Evolutionary conservation across 92 coral and sea anemone species (phyloP).

Genomic region (Desmophyllum pertusum): DNA sequence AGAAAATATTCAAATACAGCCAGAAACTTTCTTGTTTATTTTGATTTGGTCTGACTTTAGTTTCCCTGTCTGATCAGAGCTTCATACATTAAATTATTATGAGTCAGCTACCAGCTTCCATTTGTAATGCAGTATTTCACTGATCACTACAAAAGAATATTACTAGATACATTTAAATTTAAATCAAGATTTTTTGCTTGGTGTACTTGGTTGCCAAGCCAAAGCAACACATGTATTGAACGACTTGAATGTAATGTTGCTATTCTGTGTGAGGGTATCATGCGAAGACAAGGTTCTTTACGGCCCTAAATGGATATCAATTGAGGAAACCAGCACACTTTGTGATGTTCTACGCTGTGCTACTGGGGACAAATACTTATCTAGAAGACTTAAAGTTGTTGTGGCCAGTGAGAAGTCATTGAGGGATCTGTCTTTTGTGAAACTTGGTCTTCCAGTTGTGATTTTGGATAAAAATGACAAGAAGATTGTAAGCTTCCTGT

Average conservation of each 20-base stretch:
- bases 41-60: conserved; percentile 16
- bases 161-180: conserved; percentile 21
- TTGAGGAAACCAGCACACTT: conserved; percentile 74
- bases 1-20: background rate
- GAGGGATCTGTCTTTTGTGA: conserved; percentile 65
- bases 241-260: conserved; percentile 51
- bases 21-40: conserved; percentile 15
- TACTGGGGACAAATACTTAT: conserved; percentile 76
- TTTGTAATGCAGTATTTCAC: conserved; percentile 47
- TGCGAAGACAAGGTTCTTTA: conserved; percentile 57
- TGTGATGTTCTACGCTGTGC: conserved; percentile 83
- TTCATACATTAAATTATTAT: conserved; percentile 57
- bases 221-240: conserved; percentile 4
- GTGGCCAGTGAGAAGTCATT: conserved; percentile 80
- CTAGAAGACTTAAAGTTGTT: conserved; percentile 75
- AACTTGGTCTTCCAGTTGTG: conserved; percentile 69
- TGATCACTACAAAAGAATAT: conserved; percentile 35
- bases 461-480: conserved; percentile 73
- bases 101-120: conserved; percentile 42
- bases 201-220: conserved; percentile 26
- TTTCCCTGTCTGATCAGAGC: conserved; percentile 39
- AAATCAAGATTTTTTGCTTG: conserved; percentile 13
- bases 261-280: conserved; percentile 88
- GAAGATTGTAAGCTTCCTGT: conserved; percentile 76
- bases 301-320: conserved; percentile 85